Evolutionary conservation across 92 coral and sea anemone genomes (phyloP).

Genomic region (Siderastrea radians): DNA sequence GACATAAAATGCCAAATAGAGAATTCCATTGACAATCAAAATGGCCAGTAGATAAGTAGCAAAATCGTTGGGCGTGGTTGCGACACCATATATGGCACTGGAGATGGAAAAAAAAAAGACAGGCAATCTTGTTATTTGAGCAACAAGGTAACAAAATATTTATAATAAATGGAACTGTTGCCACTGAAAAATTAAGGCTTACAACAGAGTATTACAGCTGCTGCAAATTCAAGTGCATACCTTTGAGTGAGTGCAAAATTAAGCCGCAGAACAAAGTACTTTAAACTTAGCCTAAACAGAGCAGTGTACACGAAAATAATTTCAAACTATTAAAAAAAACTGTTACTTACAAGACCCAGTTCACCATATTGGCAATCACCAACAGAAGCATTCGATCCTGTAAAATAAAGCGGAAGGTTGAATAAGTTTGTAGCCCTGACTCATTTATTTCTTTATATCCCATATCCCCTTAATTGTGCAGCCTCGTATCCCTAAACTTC

Average conservation of each 20-base stretch:
- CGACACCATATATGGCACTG: conserved; percentile 96
- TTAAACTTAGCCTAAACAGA: not conserved
- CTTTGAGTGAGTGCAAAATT: not conserved
- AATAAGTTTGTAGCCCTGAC: not conserved
- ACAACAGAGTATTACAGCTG: not conserved
- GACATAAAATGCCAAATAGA: conserved; percentile 94
- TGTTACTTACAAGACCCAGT: conserved; percentile 96
- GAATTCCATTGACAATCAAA: conserved; percentile 93
- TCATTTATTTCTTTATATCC: no score
- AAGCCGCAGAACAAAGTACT: not conserved
- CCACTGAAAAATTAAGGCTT: not conserved
- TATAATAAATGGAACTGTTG: no score
- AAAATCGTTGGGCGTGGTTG: conserved; percentile 88
- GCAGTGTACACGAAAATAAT: not conserved
- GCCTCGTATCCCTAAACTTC: no score
- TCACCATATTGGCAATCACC: conserved; percentile 89
- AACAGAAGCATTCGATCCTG: conserved; percentile 97
- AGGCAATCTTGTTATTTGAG: not conserved
- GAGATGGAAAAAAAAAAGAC: not conserved
- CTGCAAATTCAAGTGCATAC: not conserved
- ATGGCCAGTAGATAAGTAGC: conserved; percentile 97
- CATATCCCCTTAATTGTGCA: no score
- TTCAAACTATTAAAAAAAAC: not conserved
- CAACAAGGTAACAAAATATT: not conserved
- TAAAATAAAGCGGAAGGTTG: not conserved